A percentile compares a stretch with the other conserved stretches of the same genome.
phyloP scores from a whole-genome alignment of 1,140 invertebrate species.

The Drosophila nebulosa region DNA sequence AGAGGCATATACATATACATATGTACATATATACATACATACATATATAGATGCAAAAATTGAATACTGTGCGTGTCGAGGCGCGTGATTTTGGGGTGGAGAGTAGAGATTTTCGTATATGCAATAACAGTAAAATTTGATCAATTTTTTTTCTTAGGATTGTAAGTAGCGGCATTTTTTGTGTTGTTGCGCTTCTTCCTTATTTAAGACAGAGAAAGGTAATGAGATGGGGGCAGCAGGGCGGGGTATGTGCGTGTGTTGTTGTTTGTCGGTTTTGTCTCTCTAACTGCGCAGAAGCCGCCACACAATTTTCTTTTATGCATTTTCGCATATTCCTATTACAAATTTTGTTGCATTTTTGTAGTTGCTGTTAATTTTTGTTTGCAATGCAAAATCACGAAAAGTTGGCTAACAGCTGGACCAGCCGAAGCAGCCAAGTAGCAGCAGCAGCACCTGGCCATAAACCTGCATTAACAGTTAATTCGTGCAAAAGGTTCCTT shows the following conservation, averaged over 20 bases:
- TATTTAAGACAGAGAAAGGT: neutral
- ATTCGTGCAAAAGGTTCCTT: conserved; percentile 39
- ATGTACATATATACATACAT: neutral
- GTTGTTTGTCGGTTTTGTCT: neutral
- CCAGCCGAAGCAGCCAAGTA: neutral
- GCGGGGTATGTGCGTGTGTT: neutral
- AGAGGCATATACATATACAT: neutral
- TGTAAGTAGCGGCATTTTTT: conserved; percentile 2
- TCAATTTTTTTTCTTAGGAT: neutral
- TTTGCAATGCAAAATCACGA: neutral
- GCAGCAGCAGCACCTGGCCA: conserved; percentile 33
- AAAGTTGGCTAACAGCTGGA: conserved; percentile 32
- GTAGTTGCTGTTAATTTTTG: neutral
- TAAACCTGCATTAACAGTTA: conserved; percentile 27
- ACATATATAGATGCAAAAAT: neutral
- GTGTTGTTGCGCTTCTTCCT: neutral
- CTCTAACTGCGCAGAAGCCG: neutral
- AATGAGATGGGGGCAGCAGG: neutral
- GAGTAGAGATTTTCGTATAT: neutral
- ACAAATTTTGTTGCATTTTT: no score
- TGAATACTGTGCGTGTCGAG: neutral
- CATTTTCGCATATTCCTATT: neutral
- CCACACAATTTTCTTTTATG: neutral
- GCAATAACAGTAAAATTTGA: neutral
- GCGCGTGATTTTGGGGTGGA: neutral